phyloP scores from a whole-genome alignment of 2,797 vertebrate species.

The Bufotes viridis region DNA sequence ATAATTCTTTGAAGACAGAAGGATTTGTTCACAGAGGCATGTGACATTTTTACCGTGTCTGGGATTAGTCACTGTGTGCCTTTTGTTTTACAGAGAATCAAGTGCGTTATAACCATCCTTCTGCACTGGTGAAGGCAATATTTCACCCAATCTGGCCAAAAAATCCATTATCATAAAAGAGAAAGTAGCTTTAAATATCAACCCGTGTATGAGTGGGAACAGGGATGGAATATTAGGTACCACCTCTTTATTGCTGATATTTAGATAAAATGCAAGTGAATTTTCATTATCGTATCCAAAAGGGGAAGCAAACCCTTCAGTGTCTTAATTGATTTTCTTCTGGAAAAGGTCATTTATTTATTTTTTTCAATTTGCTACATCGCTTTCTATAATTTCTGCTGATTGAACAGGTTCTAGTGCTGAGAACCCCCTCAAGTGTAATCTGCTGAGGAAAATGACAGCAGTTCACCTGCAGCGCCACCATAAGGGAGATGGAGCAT shows the following conservation, averaged over 20 bases:
- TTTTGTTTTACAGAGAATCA: conserved; percentile 25
- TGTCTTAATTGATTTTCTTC: no score
- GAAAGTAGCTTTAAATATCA: neutral
- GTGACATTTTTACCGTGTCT: conserved; percentile 11
- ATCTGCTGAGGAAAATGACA: no score
- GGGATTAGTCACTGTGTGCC: conserved; percentile 13
- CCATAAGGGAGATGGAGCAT: no score
- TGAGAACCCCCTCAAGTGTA: no score
- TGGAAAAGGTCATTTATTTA: no score
- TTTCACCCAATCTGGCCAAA: neutral
- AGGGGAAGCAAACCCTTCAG: no score
- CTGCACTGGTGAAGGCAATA: neutral
- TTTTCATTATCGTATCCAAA: no score
- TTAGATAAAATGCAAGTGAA: neutral
- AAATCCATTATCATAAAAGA: conserved; percentile 16
- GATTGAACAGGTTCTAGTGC: no score
- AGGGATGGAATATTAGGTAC: neutral
- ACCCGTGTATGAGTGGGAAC: neutral
- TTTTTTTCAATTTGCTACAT: no score
- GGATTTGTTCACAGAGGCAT: conserved; percentile 19
- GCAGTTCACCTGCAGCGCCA: no score
- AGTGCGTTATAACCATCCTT: conserved; percentile 6
- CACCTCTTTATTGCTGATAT: neutral
- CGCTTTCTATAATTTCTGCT: no score
- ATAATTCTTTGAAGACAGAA: conserved; percentile 35